These are phyloP conservation scores for Cossypha polioptera DNA, from an alignment of 2,797 vertebrate species.

Conservation along the genomic window DNA sequence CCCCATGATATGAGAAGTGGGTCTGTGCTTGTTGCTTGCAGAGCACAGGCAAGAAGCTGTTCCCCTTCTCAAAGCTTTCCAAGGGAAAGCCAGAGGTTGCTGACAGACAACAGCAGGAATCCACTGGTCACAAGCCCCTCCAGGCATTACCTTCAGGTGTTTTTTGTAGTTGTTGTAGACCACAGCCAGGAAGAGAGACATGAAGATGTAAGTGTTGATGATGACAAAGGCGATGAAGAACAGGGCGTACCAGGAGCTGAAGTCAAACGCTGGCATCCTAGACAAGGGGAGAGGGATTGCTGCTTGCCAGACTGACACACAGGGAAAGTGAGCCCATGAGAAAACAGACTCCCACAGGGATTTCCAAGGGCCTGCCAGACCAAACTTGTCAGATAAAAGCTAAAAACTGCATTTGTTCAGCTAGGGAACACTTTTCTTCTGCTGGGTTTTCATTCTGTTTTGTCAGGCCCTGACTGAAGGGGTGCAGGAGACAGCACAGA, in stretches of 20 bases:
- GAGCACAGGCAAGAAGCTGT: background rate
- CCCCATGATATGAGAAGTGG: accelerated
- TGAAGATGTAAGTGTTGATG: slow-evolving; percentile 94
- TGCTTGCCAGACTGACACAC: background rate
- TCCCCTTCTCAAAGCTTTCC: background rate
- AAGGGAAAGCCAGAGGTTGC: background rate
- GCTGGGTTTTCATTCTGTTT: background rate
- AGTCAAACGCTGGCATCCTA: slow-evolving; percentile 95
- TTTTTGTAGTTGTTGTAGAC: slow-evolving; percentile 97
- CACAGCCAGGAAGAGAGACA: slow-evolving; percentile 94
- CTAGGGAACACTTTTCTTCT: background rate
- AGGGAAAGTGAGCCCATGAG: background rate
- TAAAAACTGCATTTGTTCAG: background rate
- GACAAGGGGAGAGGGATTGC: background rate
- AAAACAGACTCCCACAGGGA: background rate
- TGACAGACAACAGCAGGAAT: background rate
- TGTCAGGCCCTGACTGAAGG: background rate
- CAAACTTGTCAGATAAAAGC: background rate
- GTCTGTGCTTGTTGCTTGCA: background rate
- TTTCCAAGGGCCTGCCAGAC: background rate
- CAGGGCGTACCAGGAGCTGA: slow-evolving; percentile 81
- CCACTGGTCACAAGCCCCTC: background rate
- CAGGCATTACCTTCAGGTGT: slow-evolving; percentile 85
- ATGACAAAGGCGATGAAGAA: slow-evolving; percentile 92
- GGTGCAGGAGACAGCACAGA: background rate